Evolutionary conservation across 1,140 invertebrate species (phyloP), one percentile per base, ranked within the genome.

Genomic region (Forficula auricularia): DNA sequence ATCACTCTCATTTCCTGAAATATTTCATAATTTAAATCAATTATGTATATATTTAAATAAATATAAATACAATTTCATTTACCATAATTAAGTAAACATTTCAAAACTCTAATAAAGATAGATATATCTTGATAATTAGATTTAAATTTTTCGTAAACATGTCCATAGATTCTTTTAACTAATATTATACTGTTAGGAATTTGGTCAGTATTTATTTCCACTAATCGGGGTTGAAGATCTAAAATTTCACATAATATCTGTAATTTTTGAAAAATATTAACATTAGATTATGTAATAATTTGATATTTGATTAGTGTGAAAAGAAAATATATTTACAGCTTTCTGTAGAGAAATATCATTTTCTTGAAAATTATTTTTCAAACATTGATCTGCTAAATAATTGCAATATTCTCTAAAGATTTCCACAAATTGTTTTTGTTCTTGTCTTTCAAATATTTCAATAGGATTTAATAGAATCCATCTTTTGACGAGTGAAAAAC

Each of bases 191-290:
- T 30, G 13, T 33, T 16, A 8, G 42, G 20, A n/a, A 19, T 38
- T 16, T 44, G 42, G 16, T 10, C 18, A 27, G 30, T n/a, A 14
- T 43, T 36, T 22, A 44, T 12, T n/a, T 33, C 16, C 13, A 44
- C 46, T 15, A 47, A 33, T 6, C 43, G 41, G 22, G 38, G 32
- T 19, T 43, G 18, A 2, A 47, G n/a, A 27, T 44, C 41, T 12
- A 47, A 10, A 14, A 47, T 19, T 34, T 47, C 46, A 39, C 46
- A 47, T 2, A 47, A 36, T 10, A 47, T 16, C 45, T 46, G n/a
- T n/a, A n/a, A n/a, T n/a, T n/a, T n/a, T n/a, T n/a, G n/a, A n/a
- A 32, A 38, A 44, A 38, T 10, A 2, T 27, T 13, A 38, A 12
- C 18, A 33, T 8, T 12, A 34, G 12, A 20, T 15, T 34, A 19